Evolutionary conservation across 1,140 invertebrate species (phyloP), one percentile per base, ranked within the genome.

Genomic region (Atta cephalotes): DNA sequence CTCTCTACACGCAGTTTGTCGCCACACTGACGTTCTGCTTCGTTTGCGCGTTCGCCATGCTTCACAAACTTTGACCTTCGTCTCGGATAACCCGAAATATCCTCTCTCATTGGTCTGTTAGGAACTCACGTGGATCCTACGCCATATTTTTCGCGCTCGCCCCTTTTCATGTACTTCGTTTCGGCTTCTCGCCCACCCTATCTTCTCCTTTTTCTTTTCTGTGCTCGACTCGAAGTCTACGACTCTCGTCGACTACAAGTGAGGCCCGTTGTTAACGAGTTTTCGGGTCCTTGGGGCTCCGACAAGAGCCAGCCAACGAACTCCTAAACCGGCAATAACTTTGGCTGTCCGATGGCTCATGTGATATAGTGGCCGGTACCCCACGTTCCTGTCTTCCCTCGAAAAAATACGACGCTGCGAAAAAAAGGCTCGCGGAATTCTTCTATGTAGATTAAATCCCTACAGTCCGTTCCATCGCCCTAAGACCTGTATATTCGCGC

Each of bases 251-350:
- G 62, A 53, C 16, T 28, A 35, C 56, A 58, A 58, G 53, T 60
- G 31, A 12, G 28, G 56, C 25, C 18, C 14, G 76, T 79, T 65
- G 81, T 90, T 92, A 94, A 93, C 92, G 92, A 93, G 92, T 92
- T 93, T 94, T 91, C 85, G 81, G 90, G 87, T 90, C 92, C 87
- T 85, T 74, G 86, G 85, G 56, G 65, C 25, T 56, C 88, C 88
- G 31, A 51, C 79, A 56, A 63, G 51, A 10, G 56, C 56, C 77
- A 84, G 14, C 77, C 74, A 87, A 85, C 74, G 86, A 91, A 90
- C 88, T 90, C 80, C 89, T 93, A 93, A 93, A 85, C 85, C 88
- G 53, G 86, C 85, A 87, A 93, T 93, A 92, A 93, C 80, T 93
- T 91, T 78, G 87, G 87, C 89, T 88, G 90, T 87, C 89, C 86